A percentile compares a stretch with the other conserved stretches of the same genome.
Conservation (phyloP, 53 echinoderm and acorn worm species). For the Paracentrotus lividus region DNA sequence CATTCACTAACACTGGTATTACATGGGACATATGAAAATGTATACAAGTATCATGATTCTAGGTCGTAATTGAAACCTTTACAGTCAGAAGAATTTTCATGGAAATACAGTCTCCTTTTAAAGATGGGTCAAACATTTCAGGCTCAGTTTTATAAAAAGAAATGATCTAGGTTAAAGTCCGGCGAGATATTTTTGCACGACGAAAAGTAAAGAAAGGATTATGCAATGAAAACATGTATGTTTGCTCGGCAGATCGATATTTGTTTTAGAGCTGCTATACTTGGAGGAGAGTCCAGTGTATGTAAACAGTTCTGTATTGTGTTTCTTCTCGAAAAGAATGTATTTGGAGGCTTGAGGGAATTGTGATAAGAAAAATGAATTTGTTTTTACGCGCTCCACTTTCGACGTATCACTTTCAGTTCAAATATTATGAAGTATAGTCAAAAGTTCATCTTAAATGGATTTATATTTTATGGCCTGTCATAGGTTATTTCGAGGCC, state of each 20-base stretch:
- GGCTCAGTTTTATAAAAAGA: neutral
- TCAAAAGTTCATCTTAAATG: too few species aligned
- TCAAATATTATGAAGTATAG: too few species aligned
- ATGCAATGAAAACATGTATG: slow-evolving; percentile 20
- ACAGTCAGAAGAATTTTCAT: neutral
- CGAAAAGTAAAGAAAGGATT: neutral
- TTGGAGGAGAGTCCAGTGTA: neutral
- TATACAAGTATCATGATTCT: neutral
- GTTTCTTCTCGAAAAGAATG: neutral
- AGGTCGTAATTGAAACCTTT: neutral
- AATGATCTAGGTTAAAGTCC: neutral
- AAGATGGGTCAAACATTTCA: neutral
- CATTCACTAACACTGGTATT: neutral
- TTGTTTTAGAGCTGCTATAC: neutral
- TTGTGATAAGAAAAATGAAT: too few species aligned
- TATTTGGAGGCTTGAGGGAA: too few species aligned
- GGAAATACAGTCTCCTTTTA: neutral
- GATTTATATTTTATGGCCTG: too few species aligned
- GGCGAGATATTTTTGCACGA: neutral
- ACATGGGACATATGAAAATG: neutral
- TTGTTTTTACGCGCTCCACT: too few species aligned
- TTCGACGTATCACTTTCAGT: too few species aligned
- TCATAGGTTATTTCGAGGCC: too few species aligned
- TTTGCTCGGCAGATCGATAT: neutral
- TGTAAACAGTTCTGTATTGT: neutral